A percentile compares a stretch with the other conserved stretches of the same genome.
Evolutionary conservation across 2,888 invertebrate species (phyloP).

Genomic region (Pheosia gnoma): DNA sequence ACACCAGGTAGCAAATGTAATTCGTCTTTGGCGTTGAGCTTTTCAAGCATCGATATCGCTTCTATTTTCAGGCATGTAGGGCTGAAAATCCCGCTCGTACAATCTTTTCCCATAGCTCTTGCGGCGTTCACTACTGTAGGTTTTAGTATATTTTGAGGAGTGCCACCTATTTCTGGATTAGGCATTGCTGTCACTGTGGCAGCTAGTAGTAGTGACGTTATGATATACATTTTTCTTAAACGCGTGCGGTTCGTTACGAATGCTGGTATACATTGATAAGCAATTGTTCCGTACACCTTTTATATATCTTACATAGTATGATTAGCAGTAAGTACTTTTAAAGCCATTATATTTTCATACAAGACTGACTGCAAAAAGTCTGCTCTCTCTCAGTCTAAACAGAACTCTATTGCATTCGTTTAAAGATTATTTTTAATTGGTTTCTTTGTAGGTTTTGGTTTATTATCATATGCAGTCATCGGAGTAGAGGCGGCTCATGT

Average conservation of each 20-base stretch:
- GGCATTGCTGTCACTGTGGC: conserved; percentile 60
- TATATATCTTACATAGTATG: conserved; percentile 78
- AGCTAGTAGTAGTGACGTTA: conserved; percentile 49
- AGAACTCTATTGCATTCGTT: conserved; percentile 20
- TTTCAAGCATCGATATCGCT: conserved; percentile 73
- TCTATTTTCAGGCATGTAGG: conserved; percentile 75
- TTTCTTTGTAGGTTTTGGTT: conserved; percentile 47
- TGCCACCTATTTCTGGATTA: conserved; percentile 57
- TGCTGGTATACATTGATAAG: conserved; percentile 74
- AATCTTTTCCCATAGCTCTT: conserved; percentile 68
- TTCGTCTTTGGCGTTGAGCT: conserved; percentile 71
- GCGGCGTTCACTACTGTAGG: conserved; percentile 54
- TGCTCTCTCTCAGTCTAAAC: conserved; percentile 22
- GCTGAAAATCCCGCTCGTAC: conserved; percentile 70
- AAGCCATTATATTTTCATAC: conserved; percentile 81
- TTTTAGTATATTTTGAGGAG: conserved; percentile 48
- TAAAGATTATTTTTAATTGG: conserved; percentile 42
- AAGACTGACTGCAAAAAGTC: conserved; percentile 75
- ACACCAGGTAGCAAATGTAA: conserved; percentile 76
- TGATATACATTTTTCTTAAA: conserved; percentile 56
- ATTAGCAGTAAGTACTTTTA: conserved; percentile 66
- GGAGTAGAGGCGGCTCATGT: conserved; percentile 57
- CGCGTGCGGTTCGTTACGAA: conserved; percentile 63
- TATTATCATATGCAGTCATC: conserved; percentile 71
- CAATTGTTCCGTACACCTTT: conserved; percentile 67